Base-by-base conservation (phyloP, 1,140 invertebrate genomes). In the Drosophila erecta region DNA sequence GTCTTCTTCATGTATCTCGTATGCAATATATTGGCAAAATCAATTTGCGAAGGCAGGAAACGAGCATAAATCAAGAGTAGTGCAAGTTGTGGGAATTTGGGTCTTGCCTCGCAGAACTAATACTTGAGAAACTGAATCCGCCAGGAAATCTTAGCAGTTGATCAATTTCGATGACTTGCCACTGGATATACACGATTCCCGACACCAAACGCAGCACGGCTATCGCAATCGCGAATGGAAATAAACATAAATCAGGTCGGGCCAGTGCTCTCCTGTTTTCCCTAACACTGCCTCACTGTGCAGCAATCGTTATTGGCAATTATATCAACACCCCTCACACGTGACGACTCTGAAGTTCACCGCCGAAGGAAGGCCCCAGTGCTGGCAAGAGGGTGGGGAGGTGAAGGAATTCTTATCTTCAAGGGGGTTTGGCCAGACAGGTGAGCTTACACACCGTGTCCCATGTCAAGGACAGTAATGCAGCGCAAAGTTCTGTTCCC, bases 341-440 rank as follows among this genome's bases (percentile, higher is more conserved):
- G 81, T 85, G 81, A 81, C 77, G 77, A 85, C 62, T 73, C 85
- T 85, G 67, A 85, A 85, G 81, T 80, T 85, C 81, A 81, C 30
- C 70, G 53, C 27, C 49, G 46, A 15, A 55, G 51, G 44, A 38
- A 17, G 27, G 14, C 11, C 27, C 60, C 61, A 64, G n/a, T 30
- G n/a, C 27, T 30, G 24, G n/a, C 41, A 43, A 30, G 17, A 27
- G 38, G 59, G 12, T 15, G 20, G 44, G 14, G 22, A 15, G 37
- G 57, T 47, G 35, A 17, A 64, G 17, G 17, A 41, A 49, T 49
- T 66, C 24, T 64, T 66, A 66, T 65, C 62, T 64, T 30, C 7
- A 22, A 33, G 22, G 15, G 33, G n/a, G n/a, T 15, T 20, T n/a
- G 30, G 20, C n/a, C 38, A 44, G 33, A 15, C 41, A 30, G 41